Percentiles rank a stretch among this genome's conserved stretches.
Evolutionary conservation across 2,113 vertebrate genomes (phyloP).

Genomic region (Machaerirhynchus nigripectus): DNA sequence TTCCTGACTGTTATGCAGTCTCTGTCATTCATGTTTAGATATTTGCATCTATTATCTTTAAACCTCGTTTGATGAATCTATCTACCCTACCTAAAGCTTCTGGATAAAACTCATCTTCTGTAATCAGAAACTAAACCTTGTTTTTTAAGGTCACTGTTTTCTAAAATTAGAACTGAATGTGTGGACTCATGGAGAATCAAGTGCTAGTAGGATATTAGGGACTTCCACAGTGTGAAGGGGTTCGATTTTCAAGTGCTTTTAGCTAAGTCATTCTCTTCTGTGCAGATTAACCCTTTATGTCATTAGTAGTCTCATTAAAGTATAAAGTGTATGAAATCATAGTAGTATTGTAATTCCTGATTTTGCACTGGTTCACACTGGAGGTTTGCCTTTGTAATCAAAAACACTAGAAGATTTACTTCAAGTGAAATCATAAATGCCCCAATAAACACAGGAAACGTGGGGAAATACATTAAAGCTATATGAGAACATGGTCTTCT

Average conservation of each 20-base stretch:
- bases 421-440: background rate
- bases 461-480: background rate
- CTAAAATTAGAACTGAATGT: background rate
- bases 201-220: background rate
- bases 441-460: background rate
- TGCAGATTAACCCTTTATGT: background rate
- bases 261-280: background rate
- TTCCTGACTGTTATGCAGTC: background rate
- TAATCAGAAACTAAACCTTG: background rate
- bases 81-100: background rate
- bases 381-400: background rate
- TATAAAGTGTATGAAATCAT: background rate
- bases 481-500: background rate
- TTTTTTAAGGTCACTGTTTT: background rate
- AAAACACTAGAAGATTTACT: background rate
- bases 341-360: background rate
- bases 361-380: background rate
- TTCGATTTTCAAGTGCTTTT: background rate
- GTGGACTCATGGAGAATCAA: background rate
- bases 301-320: background rate
- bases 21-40: background rate
- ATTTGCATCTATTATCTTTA: slow-evolving; percentile 55
- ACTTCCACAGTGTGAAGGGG: background rate
- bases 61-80: background rate
- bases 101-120: background rate